Evolutionary conservation across 2,888 invertebrate genomes (phyloP).

Genomic region (Microctonus brassicae): DNA sequence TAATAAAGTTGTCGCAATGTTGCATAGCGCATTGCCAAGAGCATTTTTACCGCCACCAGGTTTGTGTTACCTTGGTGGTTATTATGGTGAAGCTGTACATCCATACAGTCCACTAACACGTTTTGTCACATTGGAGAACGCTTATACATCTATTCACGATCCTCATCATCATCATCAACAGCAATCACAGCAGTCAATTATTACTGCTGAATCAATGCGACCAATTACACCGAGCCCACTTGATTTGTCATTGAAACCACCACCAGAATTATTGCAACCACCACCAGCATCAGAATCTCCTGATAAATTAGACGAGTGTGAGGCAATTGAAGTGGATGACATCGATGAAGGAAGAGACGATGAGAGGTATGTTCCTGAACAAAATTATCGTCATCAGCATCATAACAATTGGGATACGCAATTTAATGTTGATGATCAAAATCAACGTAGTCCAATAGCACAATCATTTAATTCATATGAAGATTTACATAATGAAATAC

Average conservation of each 20-base stretch:
- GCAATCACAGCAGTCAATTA: constrained; percentile 34
- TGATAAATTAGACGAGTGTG: constrained; percentile 48
- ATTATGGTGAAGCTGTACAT: constrained; percentile 58
- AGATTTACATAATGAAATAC: constrained; percentile 20
- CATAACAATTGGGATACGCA: constrained; percentile 27
- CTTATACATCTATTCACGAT: constrained; percentile 45
- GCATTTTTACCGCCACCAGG: constrained; percentile 60
- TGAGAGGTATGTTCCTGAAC: constrained; percentile 37
- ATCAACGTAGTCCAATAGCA: constrained; percentile 61
- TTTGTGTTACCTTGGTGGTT: constrained; percentile 59
- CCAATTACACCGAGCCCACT: constrained; percentile 73
- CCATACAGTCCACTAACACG: constrained; percentile 51
- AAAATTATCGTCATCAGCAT: constrained; percentile 35
- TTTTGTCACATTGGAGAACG: constrained; percentile 55
- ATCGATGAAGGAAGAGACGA: constrained; percentile 54
- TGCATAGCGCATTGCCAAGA: constrained; percentile 64
- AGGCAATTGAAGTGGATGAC: constrained; percentile 58
- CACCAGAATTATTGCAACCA: constrained; percentile 40
- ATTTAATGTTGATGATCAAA: constrained; percentile 45
- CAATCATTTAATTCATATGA: constrained; percentile 46
- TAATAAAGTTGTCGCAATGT: constrained; percentile 49
- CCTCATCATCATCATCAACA: constrained; percentile 39
- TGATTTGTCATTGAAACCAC: constrained; percentile 80
- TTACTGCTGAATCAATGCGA: constrained; percentile 41
- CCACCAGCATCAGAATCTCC: constrained; percentile 48